These are phyloP conservation scores for Syngnathus floridae DNA, from an alignment of 2,113 vertebrate genomes.

Conservation along the genomic window DNA sequence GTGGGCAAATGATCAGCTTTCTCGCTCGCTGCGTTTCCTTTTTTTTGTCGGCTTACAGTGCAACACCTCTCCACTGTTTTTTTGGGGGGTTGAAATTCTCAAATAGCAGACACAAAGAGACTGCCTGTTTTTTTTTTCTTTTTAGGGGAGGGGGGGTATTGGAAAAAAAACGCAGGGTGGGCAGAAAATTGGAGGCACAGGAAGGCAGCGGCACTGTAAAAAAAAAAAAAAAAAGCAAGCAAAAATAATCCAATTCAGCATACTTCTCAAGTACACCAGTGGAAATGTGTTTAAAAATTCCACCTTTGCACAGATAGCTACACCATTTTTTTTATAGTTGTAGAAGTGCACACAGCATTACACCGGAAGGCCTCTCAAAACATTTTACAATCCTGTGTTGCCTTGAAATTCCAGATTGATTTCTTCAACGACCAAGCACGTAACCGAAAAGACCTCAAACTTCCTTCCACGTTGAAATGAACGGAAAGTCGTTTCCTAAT, in stretches of 20 bases:
- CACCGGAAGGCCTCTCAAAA: background rate
- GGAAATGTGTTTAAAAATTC: background rate
- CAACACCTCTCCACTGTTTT: background rate
- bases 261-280: background rate
- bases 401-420: too few species aligned
- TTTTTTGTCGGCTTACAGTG: background rate
- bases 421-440: too few species aligned
- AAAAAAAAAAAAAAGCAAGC: background rate
- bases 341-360: background rate
- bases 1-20: constrained; percentile 67
- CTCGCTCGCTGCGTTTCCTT: constrained; percentile 1
- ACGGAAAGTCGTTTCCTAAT: too few species aligned
- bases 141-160: background rate
- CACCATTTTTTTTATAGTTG: background rate
- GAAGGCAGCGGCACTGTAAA: background rate
- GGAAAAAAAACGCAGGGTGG: background rate
- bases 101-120: constrained; percentile 12
- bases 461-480: too few species aligned
- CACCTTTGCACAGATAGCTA: background rate
- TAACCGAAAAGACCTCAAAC: too few species aligned
- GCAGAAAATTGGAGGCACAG: background rate
- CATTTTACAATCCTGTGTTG: background rate
- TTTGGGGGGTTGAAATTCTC: background rate
- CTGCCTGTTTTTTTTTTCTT: background rate
- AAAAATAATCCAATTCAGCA: background rate